These are phyloP conservation scores for Amblyopsis hoosieri DNA, from an alignment of 2,797 vertebrate species.

Conservation along the genomic window DNA sequence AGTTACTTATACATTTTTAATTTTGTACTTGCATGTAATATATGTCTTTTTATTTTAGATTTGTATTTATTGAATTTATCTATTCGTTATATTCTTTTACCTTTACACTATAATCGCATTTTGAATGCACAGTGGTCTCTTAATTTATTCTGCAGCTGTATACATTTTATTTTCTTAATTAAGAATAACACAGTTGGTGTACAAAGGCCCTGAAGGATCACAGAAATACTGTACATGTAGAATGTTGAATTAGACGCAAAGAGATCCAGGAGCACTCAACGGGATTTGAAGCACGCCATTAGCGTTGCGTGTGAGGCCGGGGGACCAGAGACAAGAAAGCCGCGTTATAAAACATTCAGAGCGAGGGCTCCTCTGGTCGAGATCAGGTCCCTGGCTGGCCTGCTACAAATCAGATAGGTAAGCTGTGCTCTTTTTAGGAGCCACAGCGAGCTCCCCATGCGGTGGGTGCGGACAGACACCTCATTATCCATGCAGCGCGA, in stretches of 20 bases:
- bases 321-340: constrained; percentile 41
- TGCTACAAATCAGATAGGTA: constrained; percentile 73
- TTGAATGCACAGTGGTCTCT: too few relatives aligned
- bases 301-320: constrained; percentile 18
- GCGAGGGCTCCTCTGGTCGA: constrained; percentile 53
- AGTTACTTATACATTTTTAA: too few relatives aligned
- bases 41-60: too few relatives aligned
- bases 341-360: constrained; percentile 68
- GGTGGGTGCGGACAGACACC: constrained; percentile 72
- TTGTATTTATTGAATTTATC: too few relatives aligned
- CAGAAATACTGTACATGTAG: too few relatives aligned
- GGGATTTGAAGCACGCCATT: constrained; percentile 17
- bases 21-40: too few relatives aligned
- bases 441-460: constrained; percentile 63
- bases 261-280: constrained; percentile 30
- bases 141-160: too few relatives aligned
- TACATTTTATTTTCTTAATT: too few relatives aligned
- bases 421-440: constrained; percentile 70
- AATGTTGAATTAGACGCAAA: constrained; percentile 4
- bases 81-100: too few relatives aligned
- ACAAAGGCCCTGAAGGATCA: too few relatives aligned
- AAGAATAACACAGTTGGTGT: too few relatives aligned
- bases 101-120: too few relatives aligned
- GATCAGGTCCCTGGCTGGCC: constrained; percentile 62
- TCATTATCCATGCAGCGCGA: constrained; percentile 70